Base-by-base conservation (phyloP, 1,140 invertebrate species). In the Ephestia elutella region DNA sequence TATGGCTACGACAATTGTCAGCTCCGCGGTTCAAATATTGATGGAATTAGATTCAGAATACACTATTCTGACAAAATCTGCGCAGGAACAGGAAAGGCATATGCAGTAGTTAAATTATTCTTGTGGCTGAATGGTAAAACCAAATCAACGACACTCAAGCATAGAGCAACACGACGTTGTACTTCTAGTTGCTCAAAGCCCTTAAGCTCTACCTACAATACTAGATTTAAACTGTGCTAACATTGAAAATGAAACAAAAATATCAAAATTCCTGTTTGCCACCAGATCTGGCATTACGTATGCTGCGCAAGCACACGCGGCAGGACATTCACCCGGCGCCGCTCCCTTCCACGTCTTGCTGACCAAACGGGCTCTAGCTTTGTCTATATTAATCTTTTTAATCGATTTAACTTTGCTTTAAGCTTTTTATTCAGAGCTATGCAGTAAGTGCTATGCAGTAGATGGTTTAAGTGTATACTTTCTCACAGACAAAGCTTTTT, bases 321-420 rank as follows among this genome's bases (percentile, higher is more conserved):
- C 21, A 57, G 56, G 56, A 57, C 56, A 30, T 57, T 57, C 56
- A 13, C 11, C 50, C 50, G 19, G 56, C 44, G 44, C 44, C 50
- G 48, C 56, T 25, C 50, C 32, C 56, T 48, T 57, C 5, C 21
- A 35, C 18, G n/a, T 30, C 44, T 5, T 49, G 21, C 20, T 15
- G 19, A 15, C 50, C 38, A 44, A 44, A 44, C 38, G 38, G 38
- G 38, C 38, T 44, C 38, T 44, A 44, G 38, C 38, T 44, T 44
- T 49, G 17, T 49, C 25, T 57, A 57, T 57, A 49, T 17, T 10
- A 17, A 21, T 18, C 17, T 56, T 21, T 21, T 56, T 56, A 48
- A 21, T 56, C 32, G 54, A 44, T 48, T 30, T 18, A n/a, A 15
- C 51, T 17, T 54, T 20, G 13, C n/a, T 54, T 17, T 44, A 3